phyloP scores from a whole-genome alignment of 2,113 vertebrate genomes.

The Dasypus novemcinctus region DNA sequence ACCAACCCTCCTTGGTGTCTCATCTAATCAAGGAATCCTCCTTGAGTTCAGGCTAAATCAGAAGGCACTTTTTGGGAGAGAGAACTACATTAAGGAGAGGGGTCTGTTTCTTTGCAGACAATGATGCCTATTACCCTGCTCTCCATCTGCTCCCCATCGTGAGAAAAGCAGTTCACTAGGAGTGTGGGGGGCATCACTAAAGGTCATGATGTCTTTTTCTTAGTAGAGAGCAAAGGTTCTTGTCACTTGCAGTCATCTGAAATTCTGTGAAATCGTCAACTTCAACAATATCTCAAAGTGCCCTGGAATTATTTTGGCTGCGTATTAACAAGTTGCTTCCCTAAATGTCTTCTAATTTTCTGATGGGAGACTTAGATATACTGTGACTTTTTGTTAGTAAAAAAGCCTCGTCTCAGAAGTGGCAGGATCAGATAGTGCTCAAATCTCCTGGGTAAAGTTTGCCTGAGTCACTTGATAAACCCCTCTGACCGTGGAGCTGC shows the following conservation, averaged over 20 bases:
- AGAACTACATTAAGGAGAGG: neutral
- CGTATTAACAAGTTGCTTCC: neutral
- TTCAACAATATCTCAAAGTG: neutral
- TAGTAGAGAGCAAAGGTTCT: neutral
- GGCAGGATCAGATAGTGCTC: neutral
- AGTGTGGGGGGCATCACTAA: neutral
- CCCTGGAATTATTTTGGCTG: neutral
- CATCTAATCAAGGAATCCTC: neutral
- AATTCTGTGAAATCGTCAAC: neutral
- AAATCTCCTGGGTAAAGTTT: neutral
- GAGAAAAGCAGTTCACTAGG: neutral
- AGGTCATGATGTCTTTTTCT: neutral
- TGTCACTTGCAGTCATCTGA: conserved; percentile 30
- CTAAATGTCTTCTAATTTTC: neutral
- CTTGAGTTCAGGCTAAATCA: neutral
- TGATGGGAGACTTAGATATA: neutral
- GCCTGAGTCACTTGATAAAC: neutral
- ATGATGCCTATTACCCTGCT: neutral
- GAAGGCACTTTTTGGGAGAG: neutral
- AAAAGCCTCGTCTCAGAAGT: neutral
- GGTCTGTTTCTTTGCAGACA: neutral
- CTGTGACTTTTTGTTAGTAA: neutral
- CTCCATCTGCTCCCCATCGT: neutral
- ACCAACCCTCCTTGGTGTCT: conserved; percentile 1
- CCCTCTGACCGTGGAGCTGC: neutral